Evolutionary conservation across 2,888 invertebrate genomes (phyloP), one percentile per base, ranked within the genome.

Genomic region (Melikaiella ostensackeni): DNA sequence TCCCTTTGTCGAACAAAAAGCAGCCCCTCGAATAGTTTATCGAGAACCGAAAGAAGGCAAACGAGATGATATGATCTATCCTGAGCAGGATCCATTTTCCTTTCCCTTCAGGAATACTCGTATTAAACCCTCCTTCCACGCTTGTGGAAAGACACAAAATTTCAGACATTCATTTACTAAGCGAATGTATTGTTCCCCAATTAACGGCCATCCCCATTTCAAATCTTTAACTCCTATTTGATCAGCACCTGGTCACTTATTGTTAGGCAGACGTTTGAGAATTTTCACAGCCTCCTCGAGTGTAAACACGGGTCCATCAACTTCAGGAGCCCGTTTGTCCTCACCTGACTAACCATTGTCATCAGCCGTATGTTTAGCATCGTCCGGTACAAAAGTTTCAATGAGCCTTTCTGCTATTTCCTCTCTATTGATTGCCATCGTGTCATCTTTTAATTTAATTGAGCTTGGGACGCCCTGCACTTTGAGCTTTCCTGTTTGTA

Each of bases 1-100:
- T 59, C 11, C 4, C 21, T 13, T 0, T 82, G 55, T 11, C 76
- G 74, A 0, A 6, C 19, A 21, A 75, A 74, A 0, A 85, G 30
- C 0, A 82, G 2, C 27, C 70, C 79, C 55, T 85, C 81, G 1
- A 83, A 76, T 0, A 79, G 24, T 24, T 82, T 80, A 0, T 79
- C 77, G n/a, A 81, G 3, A 0, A 77, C 79, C 27, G 77, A 30
- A 2, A 77, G 30, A 3, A 77, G 42, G 9, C 38, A 27, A n/a
- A 74, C 55, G 2, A 57, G 77, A n/a, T n/a, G n/a, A n/a, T n/a
- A n/a, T n/a, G n/a, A n/a, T n/a, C n/a, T n/a, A n/a, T n/a, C n/a
- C n/a, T n/a, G n/a, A n/a, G n/a, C n/a, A n/a, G n/a, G n/a, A n/a
- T n/a, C n/a, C n/a, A n/a, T n/a, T n/a, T n/a, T n/a, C n/a, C n/a